These are phyloP conservation scores for Eupithecia abbreviata DNA, from an alignment of 2,888 invertebrate genomes.

Conservation along the genomic window DNA sequence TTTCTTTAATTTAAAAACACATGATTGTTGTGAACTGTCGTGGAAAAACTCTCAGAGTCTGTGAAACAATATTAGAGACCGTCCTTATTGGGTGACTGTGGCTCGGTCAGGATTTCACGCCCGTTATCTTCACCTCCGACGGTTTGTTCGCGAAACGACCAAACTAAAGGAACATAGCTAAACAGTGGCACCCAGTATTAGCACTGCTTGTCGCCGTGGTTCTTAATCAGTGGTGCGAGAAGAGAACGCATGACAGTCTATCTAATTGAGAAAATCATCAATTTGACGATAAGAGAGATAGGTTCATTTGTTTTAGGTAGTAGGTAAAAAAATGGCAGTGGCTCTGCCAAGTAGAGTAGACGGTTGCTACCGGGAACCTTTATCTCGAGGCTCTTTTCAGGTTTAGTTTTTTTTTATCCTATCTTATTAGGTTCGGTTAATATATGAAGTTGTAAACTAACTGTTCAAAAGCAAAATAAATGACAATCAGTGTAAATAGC, in stretches of 20 bases:
- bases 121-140: slow-evolving; percentile 6
- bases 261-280: slow-evolving; percentile 17
- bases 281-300: not conserved
- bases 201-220: slow-evolving; percentile 25
- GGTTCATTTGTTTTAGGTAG: not conserved
- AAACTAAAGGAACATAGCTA: slow-evolving; percentile 5
- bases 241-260: slow-evolving; percentile 34
- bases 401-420: not conserved
- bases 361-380: not conserved
- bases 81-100: slow-evolving; percentile 15
- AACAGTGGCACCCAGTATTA: slow-evolving; percentile 7
- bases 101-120: not conserved
- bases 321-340: too few species aligned
- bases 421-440: not conserved
- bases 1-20: not conserved
- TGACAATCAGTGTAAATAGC: too few species aligned
- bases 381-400: too few species aligned
- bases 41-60: not conserved
- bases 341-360: not conserved
- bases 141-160: slow-evolving; percentile 28
- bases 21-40: not conserved
- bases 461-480: too few species aligned
- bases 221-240: slow-evolving; percentile 38
- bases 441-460: too few species aligned
- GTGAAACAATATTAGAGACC: not conserved